These are phyloP conservation scores for Triops cancriformis DNA, from an alignment of 1,140 invertebrate species.

Conservation along the genomic window DNA sequence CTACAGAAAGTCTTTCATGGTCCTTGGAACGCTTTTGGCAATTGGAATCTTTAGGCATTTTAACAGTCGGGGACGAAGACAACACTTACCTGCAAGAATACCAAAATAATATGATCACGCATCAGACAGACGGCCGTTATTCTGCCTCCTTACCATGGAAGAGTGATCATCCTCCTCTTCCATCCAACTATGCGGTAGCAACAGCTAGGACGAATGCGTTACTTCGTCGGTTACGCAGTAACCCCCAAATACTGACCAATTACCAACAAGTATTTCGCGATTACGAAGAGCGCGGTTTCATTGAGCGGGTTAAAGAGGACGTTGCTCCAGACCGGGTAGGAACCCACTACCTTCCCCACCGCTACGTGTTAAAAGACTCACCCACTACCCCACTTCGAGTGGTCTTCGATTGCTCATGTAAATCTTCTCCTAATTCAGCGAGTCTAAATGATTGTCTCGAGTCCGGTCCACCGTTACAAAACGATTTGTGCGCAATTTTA, in stretches of 20 bases:
- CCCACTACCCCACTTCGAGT: constrained; percentile 30
- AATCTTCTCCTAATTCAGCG: neutral
- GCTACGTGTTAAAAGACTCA: constrained; percentile 31
- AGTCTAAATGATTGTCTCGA: constrained; percentile 29
- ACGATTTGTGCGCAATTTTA: constrained; percentile 30
- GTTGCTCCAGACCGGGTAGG: neutral
- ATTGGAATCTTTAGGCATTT: neutral
- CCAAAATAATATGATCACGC: neutral
- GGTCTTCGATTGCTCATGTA: constrained; percentile 23
- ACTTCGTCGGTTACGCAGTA: neutral
- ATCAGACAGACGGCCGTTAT: neutral
- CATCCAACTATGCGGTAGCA: constrained; percentile 9
- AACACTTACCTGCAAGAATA: neutral
- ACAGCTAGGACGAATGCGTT: neutral
- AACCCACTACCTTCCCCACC: constrained; percentile 32
- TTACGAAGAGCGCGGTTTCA: constrained; percentile 16
- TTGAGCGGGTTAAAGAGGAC: constrained; percentile 4
- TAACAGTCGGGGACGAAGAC: neutral
- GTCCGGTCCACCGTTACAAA: constrained; percentile 26
- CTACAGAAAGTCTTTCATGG: neutral
- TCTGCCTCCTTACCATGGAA: neutral
- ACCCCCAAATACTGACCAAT: neutral
- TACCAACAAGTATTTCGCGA: constrained; percentile 18
- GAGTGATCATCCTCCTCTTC: constrained; percentile 14
- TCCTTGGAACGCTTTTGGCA: neutral